Conservation (phyloP, 1,140 invertebrate genomes). For the Drosophila equinoxialis region DNA sequence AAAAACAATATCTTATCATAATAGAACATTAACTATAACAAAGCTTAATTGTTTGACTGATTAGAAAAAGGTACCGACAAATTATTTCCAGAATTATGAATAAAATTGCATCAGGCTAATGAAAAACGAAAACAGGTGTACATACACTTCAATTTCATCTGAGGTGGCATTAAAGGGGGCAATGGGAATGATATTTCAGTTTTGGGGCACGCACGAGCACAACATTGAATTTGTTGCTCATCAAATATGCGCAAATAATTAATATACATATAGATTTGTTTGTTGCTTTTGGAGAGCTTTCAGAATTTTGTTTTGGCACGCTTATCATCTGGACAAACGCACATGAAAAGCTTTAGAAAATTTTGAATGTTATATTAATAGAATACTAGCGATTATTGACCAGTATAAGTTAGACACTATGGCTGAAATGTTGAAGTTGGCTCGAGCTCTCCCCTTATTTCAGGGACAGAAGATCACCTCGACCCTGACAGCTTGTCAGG, state of each 20-base stretch:
- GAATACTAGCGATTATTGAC: background rate
- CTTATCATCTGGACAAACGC: background rate
- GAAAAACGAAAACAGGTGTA: background rate
- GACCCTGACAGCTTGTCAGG: conserved; percentile 13
- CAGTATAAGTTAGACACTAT: conserved; percentile 5
- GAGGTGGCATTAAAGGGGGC: no score
- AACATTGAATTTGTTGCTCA: conserved; percentile 6
- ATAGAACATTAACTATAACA: background rate
- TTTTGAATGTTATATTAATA: conserved; percentile 5
- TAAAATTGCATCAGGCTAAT: background rate
- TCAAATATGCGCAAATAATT: background rate
- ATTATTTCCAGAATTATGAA: background rate
- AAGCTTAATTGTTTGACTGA: background rate
- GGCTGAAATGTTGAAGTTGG: conserved; percentile 54
- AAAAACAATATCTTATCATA: background rate
- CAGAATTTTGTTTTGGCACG: background rate
- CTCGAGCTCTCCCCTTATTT: conserved; percentile 34
- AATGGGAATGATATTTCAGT: no score
- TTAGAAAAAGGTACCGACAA: background rate
- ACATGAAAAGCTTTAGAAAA: background rate
- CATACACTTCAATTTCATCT: background rate
- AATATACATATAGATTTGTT: background rate
- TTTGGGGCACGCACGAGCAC: background rate
- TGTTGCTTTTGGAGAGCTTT: background rate
- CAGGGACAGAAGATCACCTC: conserved; percentile 31